Base-by-base conservation (phyloP, 2,797 vertebrate species). In the Muscicapa striata region DNA sequence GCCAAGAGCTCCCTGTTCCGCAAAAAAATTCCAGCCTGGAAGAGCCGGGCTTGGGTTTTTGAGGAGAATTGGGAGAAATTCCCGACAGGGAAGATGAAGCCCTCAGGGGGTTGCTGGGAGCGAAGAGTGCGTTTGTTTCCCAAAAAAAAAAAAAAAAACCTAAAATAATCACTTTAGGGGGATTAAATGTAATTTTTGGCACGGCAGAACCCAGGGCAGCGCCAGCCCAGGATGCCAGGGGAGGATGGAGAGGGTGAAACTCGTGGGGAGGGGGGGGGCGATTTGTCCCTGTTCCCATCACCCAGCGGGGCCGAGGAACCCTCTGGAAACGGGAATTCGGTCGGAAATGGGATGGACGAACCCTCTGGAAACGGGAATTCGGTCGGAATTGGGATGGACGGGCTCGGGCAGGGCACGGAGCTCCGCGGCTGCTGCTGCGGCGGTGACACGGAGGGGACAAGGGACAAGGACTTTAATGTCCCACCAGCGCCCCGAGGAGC, bases 241-340 rank as follows among this genome's bases (percentile, higher is more conserved):
- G 26, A 41, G 58, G 14, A n/a, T 7, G 73, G 23, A 14, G 10
- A 41, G 40, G 48, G 27, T 62, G 22, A 26, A 22, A 36, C 0
- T 0, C 46, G 10, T 6, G 1, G 26, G 2, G 3, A 0, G 32
- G 2, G 3, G 4, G 4, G 14, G 1, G 46, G 26, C 22, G 48
- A 54, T 12, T 52, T 43, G 7, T 0, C 38, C 57, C 40, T 3
- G 14, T 26, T 22, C 22, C 38, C 38, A 26, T 22, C 67, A 22
- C 67, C 38, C 66, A 4, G 48, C 32, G 5, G 38, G 5, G 20
- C 38, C 61, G 1, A 4, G 30, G 10, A 3, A 8, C 38, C 6
- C 17, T 49, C 43, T 2, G 66, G 79, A 6, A 4, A 0, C 5
- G 79, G 66, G 15, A 76, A n/a, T n/a, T 20, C 3, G 26, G 52